Percentiles rank a stretch among this genome's conserved stretches.
These are phyloP conservation scores for Syrrhaptes paradoxus DNA, from an alignment of 2,113 vertebrate genomes.

Conservation along the genomic window DNA sequence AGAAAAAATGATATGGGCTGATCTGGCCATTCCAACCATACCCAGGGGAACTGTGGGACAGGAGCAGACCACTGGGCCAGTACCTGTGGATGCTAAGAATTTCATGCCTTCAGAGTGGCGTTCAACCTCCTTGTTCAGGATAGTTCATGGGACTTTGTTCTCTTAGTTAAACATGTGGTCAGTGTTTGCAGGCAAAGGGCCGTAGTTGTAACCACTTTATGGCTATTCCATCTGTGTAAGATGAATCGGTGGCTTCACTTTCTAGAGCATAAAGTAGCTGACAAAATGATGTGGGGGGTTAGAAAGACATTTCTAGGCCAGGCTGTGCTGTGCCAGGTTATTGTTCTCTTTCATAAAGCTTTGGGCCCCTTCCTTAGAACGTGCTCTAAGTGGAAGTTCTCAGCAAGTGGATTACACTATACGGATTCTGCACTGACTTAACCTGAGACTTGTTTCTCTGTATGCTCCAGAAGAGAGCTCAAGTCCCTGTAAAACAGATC, in stretches of 20 bases:
- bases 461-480: not conserved
- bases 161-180: not conserved
- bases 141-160: not conserved
- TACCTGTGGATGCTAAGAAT: not conserved
- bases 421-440: not conserved
- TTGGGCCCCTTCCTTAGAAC: not conserved
- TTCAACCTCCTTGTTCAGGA: not conserved
- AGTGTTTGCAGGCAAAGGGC: not conserved
- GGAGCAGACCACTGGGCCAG: not conserved
- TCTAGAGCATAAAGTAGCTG: not conserved
- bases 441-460: not conserved
- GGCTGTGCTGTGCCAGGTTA: not conserved
- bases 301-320: not conserved
- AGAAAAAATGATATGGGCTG: not conserved
- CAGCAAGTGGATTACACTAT: not conserved
- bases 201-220: not conserved
- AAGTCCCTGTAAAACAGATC: not conserved
- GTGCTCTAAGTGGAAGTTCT: not conserved
- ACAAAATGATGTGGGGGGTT: not conserved
- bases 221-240: not conserved
- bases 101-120: not conserved
- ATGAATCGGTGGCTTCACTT: not conserved
- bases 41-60: not conserved
- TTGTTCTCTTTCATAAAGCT: not conserved
- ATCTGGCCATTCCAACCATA: fast-evolving